phyloP scores from a whole-genome alignment of 2,797 vertebrate genomes.

The Mormyrus proboscirostris region DNA sequence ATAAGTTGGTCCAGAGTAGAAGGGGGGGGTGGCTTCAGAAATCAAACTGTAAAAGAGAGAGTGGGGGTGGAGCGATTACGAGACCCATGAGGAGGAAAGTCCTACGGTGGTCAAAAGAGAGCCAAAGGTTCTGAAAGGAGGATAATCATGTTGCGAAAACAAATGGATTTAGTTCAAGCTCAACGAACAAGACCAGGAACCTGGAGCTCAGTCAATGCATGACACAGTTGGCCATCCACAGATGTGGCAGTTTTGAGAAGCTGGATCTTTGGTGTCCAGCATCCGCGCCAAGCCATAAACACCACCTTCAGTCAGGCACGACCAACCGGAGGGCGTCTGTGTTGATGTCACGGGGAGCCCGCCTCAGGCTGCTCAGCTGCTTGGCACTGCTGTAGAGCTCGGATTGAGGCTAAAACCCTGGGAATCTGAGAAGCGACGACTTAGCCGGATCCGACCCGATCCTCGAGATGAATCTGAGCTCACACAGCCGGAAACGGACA shows the following conservation, averaged over 20 bases:
- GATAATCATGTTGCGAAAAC: not conserved
- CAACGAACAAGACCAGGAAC: not conserved
- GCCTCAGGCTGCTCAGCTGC: conserved; percentile 21
- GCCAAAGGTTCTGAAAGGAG: not conserved
- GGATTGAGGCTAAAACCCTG: not conserved
- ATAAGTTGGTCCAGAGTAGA: not conserved
- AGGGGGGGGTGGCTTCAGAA: not conserved
- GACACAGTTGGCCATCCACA: not conserved
- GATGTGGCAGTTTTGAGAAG: conserved; percentile 22
- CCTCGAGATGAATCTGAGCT: not conserved
- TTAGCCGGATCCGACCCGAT: not conserved
- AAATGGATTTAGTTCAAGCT: not conserved
- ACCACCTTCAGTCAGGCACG: conserved; percentile 44
- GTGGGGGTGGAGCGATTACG: not conserved
- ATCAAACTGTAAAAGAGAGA: not conserved
- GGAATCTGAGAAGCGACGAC: not conserved
- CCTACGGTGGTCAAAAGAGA: not conserved
- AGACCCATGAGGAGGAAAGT: not conserved
- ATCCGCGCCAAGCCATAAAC: conserved; percentile 41
- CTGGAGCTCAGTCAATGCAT: not conserved
- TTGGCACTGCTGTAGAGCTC: not conserved
- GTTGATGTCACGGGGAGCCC: conserved; percentile 39
- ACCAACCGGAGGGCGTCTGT: conserved; percentile 20
- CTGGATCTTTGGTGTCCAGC: conserved; percentile 36
- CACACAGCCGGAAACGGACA: not conserved